phyloP scores from a whole-genome alignment of 2,888 invertebrate species.

The Pasiphila rectangulata region DNA sequence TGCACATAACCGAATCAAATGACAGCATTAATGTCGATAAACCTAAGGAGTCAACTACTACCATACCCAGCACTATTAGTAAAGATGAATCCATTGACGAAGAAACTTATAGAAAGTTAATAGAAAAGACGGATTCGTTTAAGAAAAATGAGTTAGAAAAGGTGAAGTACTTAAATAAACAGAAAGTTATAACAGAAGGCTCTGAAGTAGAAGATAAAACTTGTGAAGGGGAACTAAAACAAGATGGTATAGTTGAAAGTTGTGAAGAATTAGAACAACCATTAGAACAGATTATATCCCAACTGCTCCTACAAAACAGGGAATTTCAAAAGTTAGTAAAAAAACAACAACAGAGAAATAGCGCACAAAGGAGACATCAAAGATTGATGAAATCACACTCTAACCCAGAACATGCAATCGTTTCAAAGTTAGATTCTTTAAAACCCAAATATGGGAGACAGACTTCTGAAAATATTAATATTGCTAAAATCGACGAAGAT shows the following conservation, averaged over 20 bases:
- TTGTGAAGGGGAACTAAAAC: conserved; percentile 40
- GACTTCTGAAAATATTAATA: conserved; percentile 59
- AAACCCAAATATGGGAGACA: conserved; percentile 65
- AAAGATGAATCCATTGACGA: conserved; percentile 74
- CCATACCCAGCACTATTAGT: conserved; percentile 53
- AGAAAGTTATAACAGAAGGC: conserved; percentile 72
- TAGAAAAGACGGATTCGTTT: conserved; percentile 78
- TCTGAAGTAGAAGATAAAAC: conserved; percentile 65
- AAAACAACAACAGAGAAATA: conserved; percentile 84
- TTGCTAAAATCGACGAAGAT: conserved; percentile 27
- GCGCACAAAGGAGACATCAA: conserved; percentile 77
- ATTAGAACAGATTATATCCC: conserved; percentile 89
- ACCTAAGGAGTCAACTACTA: conserved; percentile 44
- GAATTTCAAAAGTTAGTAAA: conserved; percentile 90
- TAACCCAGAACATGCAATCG: conserved; percentile 72
- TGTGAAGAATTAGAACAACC: conserved; percentile 78
- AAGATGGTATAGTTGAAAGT: conserved; percentile 49
- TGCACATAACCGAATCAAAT: conserved; percentile 84
- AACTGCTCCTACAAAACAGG: conserved; percentile 89
- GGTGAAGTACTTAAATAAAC: conserved; percentile 73
- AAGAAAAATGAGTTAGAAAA: conserved; percentile 77
- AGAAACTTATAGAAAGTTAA: conserved; percentile 71
- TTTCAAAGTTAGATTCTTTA: conserved; percentile 60
- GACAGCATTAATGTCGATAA: conserved; percentile 80
- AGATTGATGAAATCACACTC: conserved; percentile 78